Percentiles rank a stretch among this genome's conserved stretches.
phyloP scores from a whole-genome alignment of 35 echinoderm and acorn worm species.

The Anneissia japonica region DNA sequence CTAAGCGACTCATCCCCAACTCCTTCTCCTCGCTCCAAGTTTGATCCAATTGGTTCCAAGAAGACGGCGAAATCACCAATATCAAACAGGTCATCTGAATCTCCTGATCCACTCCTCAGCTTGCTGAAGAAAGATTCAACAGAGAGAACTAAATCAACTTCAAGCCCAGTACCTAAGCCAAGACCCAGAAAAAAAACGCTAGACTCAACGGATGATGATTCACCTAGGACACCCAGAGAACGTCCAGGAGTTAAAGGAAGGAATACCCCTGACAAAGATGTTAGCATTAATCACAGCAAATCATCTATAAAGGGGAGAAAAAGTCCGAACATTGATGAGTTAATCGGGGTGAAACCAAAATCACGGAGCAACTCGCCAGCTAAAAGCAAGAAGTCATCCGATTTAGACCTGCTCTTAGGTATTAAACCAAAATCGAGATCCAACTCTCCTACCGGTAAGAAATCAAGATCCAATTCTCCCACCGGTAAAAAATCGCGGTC shows the following conservation, averaged over 20 bases:
- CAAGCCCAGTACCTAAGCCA: not conserved
- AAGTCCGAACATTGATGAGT: not conserved
- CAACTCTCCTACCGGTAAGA: not conserved
- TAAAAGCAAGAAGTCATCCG: not conserved
- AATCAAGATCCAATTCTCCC: not conserved
- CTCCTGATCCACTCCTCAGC: not conserved
- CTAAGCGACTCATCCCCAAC: not conserved
- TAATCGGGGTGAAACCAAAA: not conserved
- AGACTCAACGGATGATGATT: not conserved
- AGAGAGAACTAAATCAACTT: not conserved
- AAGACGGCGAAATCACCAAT: too few relatives aligned
- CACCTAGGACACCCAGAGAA: not conserved
- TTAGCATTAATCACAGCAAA: not conserved
- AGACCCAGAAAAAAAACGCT: not conserved
- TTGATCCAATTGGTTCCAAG: not conserved
- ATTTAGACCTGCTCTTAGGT: not conserved
- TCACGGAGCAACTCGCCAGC: not conserved
- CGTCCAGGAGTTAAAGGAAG: not conserved
- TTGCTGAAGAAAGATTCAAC: not conserved
- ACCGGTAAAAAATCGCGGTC: not conserved
- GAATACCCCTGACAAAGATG: not conserved
- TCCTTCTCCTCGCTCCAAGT: not conserved
- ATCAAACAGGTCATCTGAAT: not conserved
- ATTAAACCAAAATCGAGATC: not conserved
- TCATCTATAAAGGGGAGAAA: not conserved